phyloP scores from a whole-genome alignment of 2,888 invertebrate genomes.

The Brachylomia viminalis region DNA sequence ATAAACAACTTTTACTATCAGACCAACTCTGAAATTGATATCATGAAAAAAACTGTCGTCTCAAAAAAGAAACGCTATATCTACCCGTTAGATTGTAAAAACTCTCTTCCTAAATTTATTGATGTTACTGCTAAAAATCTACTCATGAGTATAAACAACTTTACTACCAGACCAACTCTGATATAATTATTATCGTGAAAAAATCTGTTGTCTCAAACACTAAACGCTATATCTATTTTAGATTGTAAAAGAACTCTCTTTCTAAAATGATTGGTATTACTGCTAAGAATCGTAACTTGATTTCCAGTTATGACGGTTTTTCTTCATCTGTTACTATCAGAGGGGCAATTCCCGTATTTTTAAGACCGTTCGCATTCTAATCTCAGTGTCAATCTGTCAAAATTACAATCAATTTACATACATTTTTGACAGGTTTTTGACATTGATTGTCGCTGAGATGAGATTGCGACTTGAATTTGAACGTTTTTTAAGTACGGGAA shows the following conservation, averaged over 20 bases:
- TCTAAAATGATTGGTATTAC: too few relatives aligned
- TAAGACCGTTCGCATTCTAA: too few relatives aligned
- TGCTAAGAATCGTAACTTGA: not conserved
- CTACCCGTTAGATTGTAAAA: not conserved
- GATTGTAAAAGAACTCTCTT: too few relatives aligned
- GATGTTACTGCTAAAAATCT: not conserved
- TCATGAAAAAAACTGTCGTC: conserved; percentile 1
- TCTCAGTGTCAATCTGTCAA: too few relatives aligned
- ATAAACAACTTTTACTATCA: conserved; percentile 29
- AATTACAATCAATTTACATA: too few relatives aligned
- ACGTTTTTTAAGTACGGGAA: too few relatives aligned
- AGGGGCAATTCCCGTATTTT: too few relatives aligned
- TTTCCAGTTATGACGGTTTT: not conserved
- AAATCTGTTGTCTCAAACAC: conserved; percentile 3
- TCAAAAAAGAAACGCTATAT: not conserved
- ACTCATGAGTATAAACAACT: conserved; percentile 18
- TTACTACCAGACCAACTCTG: not conserved
- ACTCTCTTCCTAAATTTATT: too few relatives aligned
- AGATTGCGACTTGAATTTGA: too few relatives aligned
- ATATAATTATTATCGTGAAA: not conserved
- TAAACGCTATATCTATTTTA: not conserved
- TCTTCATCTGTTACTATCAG: not conserved
- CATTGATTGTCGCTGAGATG: too few relatives aligned
- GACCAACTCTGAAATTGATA: not conserved
- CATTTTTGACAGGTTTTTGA: too few relatives aligned